Base-by-base conservation (phyloP, 1,140 invertebrate genomes). In the Cotesia vestalis region DNA sequence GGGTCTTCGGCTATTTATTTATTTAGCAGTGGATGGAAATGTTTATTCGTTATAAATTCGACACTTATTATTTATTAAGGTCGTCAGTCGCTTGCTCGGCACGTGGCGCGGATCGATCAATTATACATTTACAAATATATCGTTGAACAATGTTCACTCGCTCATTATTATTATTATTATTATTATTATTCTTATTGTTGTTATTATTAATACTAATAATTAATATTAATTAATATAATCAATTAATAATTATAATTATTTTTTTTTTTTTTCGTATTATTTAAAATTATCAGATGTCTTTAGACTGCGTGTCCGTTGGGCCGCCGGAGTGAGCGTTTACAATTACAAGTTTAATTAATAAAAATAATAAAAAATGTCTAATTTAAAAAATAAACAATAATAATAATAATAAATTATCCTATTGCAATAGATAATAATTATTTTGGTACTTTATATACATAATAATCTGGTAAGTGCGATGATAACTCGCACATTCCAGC, bases 361-460 rank as follows among this genome's bases (percentile, higher is more conserved):
- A 62, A 59, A 69, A 20, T n/a, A 20, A 64, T 12, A 36, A 27
- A 53, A 52, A 75, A 60, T 67, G 74, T 63, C 61, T 73, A 74
- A 73, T 74, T 71, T 69, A 77, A 78, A 79, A 75, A 78, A 77
- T 81, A 74, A 59, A 70, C 76, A 64, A 34, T 76, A 76, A 57
- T 57, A 57, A 27, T 66, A 66, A 66, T 66, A 66, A 66, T 52
- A 66, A 78, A 77, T 80, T 78, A 80, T 79, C 67, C 83, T 83
- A 85, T 83, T 83, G 81, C 81, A 78, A 83, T 84, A 6, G 40
- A 81, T 83, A 77, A 81, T 83, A 77, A 75, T 77, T 76, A 75
- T 78, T 79, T 80, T 80, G 79, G 78, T 82, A 78, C 78, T 61
- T 78, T 82, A 82, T 82, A 69, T 82, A 82, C 81, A 82, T 57